phyloP scores from a whole-genome alignment of 2,888 invertebrate species.

The Dicyrtomina minuta region DNA sequence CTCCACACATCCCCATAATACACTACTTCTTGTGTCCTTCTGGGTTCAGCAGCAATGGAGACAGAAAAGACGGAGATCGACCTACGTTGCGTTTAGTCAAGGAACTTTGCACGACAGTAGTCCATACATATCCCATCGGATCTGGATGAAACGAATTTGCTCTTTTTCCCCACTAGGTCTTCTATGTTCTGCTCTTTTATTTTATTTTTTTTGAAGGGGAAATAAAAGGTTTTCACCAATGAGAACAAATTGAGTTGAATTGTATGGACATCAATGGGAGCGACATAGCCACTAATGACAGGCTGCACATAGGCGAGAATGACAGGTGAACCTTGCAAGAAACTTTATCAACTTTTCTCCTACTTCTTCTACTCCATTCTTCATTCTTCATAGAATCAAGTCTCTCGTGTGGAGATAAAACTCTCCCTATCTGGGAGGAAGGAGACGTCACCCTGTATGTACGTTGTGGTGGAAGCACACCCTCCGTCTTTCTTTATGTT shows the following conservation, averaged over 20 bases:
- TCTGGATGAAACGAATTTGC: slow-evolving; percentile 4
- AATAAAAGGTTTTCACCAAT: slow-evolving; percentile 22
- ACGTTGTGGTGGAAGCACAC: too few relatives aligned
- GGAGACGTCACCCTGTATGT: not conserved
- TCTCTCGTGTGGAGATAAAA: slow-evolving; percentile 17
- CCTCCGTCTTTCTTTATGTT: not conserved
- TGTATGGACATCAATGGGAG: slow-evolving; percentile 25
- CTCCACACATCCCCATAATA: too few relatives aligned
- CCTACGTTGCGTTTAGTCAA: too few relatives aligned
- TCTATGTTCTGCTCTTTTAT: slow-evolving; percentile 2
- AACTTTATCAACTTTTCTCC: slow-evolving; percentile 23
- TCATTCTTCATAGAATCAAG: slow-evolving; percentile 11
- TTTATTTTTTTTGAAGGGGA: slow-evolving; percentile 7
- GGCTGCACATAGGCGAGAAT: slow-evolving; percentile 12
- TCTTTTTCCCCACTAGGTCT: not conserved
- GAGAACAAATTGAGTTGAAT: slow-evolving; percentile 30
- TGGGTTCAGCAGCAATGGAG: too few relatives aligned
- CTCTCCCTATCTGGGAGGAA: slow-evolving; percentile 9
- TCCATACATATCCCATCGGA: too few relatives aligned
- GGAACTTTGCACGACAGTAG: too few relatives aligned
- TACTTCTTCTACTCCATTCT: too few relatives aligned
- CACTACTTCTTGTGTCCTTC: too few relatives aligned
- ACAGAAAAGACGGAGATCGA: too few relatives aligned
- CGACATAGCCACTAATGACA: slow-evolving; percentile 28
- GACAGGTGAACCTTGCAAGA: slow-evolving; percentile 31